Conservation (phyloP, 1,140 invertebrate genomes). For the Papilio dardanus region DNA sequence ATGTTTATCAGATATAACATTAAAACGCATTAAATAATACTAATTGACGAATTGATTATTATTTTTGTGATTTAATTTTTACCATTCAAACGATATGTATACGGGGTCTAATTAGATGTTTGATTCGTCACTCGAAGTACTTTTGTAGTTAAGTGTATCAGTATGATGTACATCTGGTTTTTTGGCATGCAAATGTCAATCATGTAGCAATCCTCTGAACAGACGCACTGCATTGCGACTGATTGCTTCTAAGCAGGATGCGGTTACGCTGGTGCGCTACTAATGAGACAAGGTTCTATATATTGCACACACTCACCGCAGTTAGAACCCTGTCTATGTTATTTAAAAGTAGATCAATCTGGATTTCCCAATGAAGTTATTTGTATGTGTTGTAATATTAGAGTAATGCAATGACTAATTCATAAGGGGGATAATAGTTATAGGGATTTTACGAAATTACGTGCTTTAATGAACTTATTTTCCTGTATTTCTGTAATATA, state of each 20-base stretch:
- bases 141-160: not conserved
- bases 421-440: not conserved
- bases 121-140: not conserved
- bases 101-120: not conserved
- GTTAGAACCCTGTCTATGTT: slow-evolving; percentile 45
- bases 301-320: slow-evolving; percentile 23
- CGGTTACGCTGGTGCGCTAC: slow-evolving; percentile 43
- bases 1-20: no score
- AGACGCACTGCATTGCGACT: slow-evolving; percentile 37
- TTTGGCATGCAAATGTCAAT: slow-evolving; percentile 27
- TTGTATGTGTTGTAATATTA: slow-evolving; percentile 15
- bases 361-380: slow-evolving; percentile 28
- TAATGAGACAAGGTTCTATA: slow-evolving; percentile 41
- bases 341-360: not conserved
- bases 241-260: slow-evolving; percentile 51
- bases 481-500: no score
- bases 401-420: no score
- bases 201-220: slow-evolving; percentile 12
- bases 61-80: no score
- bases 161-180: slow-evolving; percentile 6
- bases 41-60: no score
- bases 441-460: not conserved
- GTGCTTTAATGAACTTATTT: no score
- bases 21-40: no score
- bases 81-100: not conserved